Conservation (phyloP, 1,140 invertebrate species). For the Macrobrachium nipponense region DNA sequence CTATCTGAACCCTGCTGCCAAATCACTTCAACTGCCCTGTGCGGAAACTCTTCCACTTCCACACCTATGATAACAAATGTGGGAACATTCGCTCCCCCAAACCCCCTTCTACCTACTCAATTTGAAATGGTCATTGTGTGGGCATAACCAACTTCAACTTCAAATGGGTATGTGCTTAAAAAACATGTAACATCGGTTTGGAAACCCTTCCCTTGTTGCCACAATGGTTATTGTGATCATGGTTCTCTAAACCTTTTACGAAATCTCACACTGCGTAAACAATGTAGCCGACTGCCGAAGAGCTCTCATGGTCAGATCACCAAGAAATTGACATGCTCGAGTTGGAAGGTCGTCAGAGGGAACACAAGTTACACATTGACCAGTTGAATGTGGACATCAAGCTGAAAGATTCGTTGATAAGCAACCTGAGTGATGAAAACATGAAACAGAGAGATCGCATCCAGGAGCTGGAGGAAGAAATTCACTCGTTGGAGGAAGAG, state of each 20-base stretch:
- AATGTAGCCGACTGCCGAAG: background rate
- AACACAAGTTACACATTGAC: constrained; percentile 59
- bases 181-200: constrained; percentile 1
- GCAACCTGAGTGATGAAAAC: constrained; percentile 55
- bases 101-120: constrained; percentile 1
- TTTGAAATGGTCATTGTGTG: background rate
- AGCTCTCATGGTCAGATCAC: constrained; percentile 27
- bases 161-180: constrained; percentile 15
- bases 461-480: constrained; percentile 59
- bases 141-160: constrained; percentile 20
- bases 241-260: background rate
- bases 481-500: constrained; percentile 62
- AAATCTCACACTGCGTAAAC: background rate
- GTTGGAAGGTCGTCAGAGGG: constrained; percentile 60
- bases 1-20: constrained; percentile 30
- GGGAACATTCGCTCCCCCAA: constrained; percentile 9
- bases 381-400: constrained; percentile 63
- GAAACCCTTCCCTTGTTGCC: too few species aligned
- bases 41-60: constrained; percentile 28
- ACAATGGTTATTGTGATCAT: too few species aligned
- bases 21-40: constrained; percentile 42
- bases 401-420: constrained; percentile 61
- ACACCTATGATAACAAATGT: constrained; percentile 22
- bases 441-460: constrained; percentile 57
- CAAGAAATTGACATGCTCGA: constrained; percentile 62